These are phyloP conservation scores for Rhinichthys klamathensis DNA, from an alignment of 2,113 vertebrate species.

Conservation along the genomic window DNA sequence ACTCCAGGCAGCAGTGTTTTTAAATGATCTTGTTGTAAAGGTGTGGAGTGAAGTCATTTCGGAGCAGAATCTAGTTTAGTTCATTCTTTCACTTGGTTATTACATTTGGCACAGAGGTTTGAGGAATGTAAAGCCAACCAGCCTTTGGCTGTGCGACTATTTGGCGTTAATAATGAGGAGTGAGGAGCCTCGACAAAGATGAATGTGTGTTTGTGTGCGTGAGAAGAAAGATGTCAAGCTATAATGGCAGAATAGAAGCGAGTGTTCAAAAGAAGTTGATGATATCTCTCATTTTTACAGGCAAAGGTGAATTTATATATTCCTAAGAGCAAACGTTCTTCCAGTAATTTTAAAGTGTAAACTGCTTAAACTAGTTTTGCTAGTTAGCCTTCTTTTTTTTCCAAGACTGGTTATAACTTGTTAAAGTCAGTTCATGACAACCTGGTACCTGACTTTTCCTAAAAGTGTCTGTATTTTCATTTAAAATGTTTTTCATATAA, in stretches of 20 bases:
- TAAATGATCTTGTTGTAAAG: not conserved
- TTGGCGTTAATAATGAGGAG: not conserved
- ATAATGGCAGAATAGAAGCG: not conserved
- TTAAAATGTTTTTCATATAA: too few relatives aligned
- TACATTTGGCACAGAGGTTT: not conserved
- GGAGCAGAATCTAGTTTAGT: slow-evolving; percentile 8
- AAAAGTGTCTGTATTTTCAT: too few relatives aligned
- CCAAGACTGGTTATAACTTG: too few relatives aligned
- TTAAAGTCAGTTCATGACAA: too few relatives aligned
- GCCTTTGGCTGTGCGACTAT: not conserved
- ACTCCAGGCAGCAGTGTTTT: not conserved
- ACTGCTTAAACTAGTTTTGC: too few relatives aligned
- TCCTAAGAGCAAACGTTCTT: too few relatives aligned
- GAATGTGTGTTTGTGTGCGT: not conserved
- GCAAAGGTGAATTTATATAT: not conserved
- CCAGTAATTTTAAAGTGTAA: too few relatives aligned
- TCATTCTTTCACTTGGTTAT: not conserved
- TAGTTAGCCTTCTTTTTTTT: too few relatives aligned
- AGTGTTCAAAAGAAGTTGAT: not conserved
- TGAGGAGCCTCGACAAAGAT: not conserved
- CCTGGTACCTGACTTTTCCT: too few relatives aligned
- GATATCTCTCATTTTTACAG: not conserved
- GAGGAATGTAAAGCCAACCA: not conserved
- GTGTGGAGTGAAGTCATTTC: not conserved
- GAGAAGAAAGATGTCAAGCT: not conserved